These are phyloP conservation scores for Chlorodrepanis virens DNA, from an alignment of 2,113 vertebrate genomes.

Conservation along the genomic window DNA sequence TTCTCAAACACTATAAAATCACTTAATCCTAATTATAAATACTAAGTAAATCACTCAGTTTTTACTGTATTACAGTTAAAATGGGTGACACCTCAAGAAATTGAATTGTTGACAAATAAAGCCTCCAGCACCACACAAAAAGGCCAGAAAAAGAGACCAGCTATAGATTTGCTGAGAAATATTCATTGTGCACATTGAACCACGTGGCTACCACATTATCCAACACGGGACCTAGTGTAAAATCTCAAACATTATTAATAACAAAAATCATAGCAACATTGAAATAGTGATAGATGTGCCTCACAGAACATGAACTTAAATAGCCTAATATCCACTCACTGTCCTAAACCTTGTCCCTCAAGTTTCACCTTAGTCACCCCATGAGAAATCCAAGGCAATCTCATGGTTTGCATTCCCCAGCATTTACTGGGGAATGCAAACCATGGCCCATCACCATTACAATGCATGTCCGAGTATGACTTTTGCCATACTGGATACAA, in stretches of 20 bases:
- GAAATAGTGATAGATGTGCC: background rate
- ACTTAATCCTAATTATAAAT: background rate
- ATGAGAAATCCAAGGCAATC: background rate
- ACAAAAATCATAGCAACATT: background rate
- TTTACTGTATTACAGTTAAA: background rate
- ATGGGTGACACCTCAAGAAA: background rate
- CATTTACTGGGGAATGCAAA: too few species aligned
- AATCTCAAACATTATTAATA: background rate
- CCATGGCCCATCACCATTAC: background rate
- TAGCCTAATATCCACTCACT: background rate
- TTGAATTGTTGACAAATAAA: background rate
- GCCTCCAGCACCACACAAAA: background rate
- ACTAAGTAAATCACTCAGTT: background rate
- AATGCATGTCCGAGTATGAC: fast-evolving
- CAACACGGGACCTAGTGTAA: background rate
- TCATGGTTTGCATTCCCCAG: background rate
- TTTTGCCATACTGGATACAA: background rate
- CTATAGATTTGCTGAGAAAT: background rate
- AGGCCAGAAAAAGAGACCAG: background rate
- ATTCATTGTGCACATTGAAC: background rate
- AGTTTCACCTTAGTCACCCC: background rate
- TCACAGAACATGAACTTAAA: background rate
- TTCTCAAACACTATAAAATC: background rate
- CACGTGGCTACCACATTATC: background rate
- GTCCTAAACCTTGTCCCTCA: background rate